Evolutionary conservation across 35 echinoderm and acorn worm genomes (phyloP).

Genomic region (Diadema setosum): DNA sequence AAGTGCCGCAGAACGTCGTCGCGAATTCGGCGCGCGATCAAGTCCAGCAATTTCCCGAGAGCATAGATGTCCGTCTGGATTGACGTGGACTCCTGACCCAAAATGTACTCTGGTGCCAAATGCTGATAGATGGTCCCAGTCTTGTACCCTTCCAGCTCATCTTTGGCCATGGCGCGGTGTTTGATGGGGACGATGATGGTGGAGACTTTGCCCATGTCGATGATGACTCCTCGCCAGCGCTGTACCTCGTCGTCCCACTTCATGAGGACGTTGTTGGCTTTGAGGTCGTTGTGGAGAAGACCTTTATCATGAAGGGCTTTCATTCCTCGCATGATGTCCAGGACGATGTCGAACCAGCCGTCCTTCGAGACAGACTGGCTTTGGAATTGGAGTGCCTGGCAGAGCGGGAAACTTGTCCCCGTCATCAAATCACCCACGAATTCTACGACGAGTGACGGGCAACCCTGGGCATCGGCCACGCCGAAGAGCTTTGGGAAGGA

Average conservation of each 20-base stretch:
- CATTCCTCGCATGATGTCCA: neutral
- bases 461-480: neutral
- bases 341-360: neutral
- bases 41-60: neutral
- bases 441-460: neutral
- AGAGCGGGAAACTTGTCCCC: neutral
- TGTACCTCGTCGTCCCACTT: neutral
- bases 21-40: neutral
- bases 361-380: neutral
- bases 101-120: neutral
- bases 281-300: neutral
- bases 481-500: neutral
- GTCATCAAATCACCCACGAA: neutral
- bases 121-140: neutral
- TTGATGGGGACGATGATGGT: neutral
- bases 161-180: neutral
- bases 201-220: neutral
- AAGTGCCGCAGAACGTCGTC: neutral
- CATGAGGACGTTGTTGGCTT: neutral
- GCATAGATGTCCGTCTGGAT: neutral
- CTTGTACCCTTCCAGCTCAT: neutral
- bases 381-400: neutral
- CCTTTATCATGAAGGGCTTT: neutral
- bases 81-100: neutral
- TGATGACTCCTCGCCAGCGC: neutral